Base-by-base conservation (phyloP, 2,113 vertebrate species). In the Nipponia nippon region DNA sequence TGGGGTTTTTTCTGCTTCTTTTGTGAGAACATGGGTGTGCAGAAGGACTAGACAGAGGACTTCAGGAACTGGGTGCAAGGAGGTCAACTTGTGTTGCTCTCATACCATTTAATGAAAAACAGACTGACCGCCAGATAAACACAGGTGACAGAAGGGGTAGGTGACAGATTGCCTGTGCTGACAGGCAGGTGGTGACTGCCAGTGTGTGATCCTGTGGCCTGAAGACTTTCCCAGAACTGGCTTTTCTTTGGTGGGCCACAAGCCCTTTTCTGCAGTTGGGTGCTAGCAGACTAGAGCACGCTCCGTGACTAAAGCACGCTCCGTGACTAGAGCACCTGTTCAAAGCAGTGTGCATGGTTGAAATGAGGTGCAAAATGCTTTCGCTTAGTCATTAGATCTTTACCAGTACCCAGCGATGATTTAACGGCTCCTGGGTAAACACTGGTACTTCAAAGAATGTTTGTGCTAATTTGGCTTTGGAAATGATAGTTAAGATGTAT, bases 401-500 rank as follows among this genome's bases (percentile, higher is more conserved):
- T 85, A 50, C 87, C 56, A 58, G 30, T 62, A 84, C 67, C 29
- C 77, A 73, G 67, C 0, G 2, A 80, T 63, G 82, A 95, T 82
- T 92, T 95, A 95, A 89, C 13, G 6, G 36, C 65, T 96, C 44
- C 56, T 67, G 47, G 30, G 73, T 93, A 93, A 93, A 71, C 69
- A 87, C 6, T 36, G 30, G 73, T 63, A 53, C 83, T 96, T 95
- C 89, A 95, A 95, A 95, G 76, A 65, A 59, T 65, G 42, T 78
- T 72, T 86, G 27, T 93, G 88, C 77, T 96, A 75, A 90, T 94
- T 95, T 89, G 86, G 44, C 77, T 92, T 87, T 93, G 44, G 83
- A 92, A 91, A 84, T 84, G 27, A 79, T 52, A 75, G 83, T 47
- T 63, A 65, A 70, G 58, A 84, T 38, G 40, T 17, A 8, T 65